These are phyloP conservation scores for Nowickia ferox DNA, from an alignment of 2,888 invertebrate species.

Conservation along the genomic window DNA sequence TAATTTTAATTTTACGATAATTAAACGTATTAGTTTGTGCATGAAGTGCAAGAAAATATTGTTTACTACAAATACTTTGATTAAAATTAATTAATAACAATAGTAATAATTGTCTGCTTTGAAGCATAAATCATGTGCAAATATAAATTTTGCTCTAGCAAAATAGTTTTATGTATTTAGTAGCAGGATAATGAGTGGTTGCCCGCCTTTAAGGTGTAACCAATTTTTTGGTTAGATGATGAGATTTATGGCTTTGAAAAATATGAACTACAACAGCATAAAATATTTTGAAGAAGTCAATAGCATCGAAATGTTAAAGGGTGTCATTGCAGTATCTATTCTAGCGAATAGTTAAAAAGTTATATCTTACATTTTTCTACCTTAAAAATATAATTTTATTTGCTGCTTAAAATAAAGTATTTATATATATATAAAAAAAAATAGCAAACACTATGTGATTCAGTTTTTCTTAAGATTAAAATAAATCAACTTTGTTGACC, in stretches of 20 bases:
- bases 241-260: conserved; percentile 27
- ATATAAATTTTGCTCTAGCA: background rate
- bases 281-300: too few relatives aligned
- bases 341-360: too few relatives aligned
- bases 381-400: background rate
- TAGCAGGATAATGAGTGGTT: background rate
- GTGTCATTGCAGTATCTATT: too few relatives aligned
- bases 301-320: too few relatives aligned
- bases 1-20: conserved; percentile 18
- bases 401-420: background rate
- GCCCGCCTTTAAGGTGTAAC: conserved; percentile 35
- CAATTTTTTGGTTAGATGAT: conserved; percentile 12
- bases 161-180: background rate
- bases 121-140: conserved; percentile 46
- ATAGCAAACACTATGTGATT: background rate
- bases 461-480: conserved; percentile 14
- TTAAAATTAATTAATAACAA: conserved; percentile 46
- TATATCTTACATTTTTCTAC: background rate
- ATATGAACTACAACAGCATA: background rate
- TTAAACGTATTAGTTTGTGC: conserved; percentile 8
- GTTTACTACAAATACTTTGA: conserved; percentile 36
- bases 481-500: conserved; percentile 46
- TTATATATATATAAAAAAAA: background rate
- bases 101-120: conserved; percentile 25
- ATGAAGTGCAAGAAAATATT: conserved; percentile 12